Percentiles rank a stretch among this genome's conserved stretches.
Evolutionary conservation across 2,797 vertebrate genomes (phyloP).

Genomic region (Tiaroga cobitis): DNA sequence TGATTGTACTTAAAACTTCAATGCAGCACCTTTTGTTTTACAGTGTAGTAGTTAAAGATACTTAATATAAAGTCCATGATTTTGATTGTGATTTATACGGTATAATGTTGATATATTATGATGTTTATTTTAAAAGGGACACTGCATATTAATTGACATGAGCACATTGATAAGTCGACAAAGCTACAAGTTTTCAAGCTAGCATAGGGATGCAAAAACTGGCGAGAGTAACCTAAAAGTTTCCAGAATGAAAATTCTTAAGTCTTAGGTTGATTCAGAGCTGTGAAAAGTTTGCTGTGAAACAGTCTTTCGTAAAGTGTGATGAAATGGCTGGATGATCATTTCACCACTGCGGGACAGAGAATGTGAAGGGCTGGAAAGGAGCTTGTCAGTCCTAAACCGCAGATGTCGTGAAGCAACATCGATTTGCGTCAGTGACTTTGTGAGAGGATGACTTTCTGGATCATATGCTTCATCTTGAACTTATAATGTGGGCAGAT

Average conservation of each 20-base stretch:
- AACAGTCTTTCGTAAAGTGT: not conserved
- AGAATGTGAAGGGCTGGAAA: not conserved
- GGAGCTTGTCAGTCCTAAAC: not conserved
- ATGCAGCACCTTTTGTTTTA: too few relatives aligned
- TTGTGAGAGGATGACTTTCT: not conserved
- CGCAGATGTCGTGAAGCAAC: not conserved
- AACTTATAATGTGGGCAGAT: not conserved
- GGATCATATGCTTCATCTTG: not conserved
- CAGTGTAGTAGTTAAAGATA: not conserved
- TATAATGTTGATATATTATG: not conserved
- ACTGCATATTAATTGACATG: not conserved
- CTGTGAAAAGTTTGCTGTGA: too few relatives aligned
- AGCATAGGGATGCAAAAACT: not conserved
- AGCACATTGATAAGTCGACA: not conserved
- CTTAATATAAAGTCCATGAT: not conserved
- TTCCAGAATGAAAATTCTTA: not conserved
- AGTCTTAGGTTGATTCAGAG: not conserved
- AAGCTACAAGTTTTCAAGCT: not conserved
- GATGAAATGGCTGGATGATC: not conserved
- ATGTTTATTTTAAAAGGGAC: not conserved
- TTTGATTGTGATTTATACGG: not conserved
- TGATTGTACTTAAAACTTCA: too few relatives aligned
- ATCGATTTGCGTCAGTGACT: not conserved
- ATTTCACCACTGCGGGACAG: not conserved
- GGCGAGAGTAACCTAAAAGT: not conserved